Conservation (phyloP, 1,140 invertebrate genomes). For the Tetranychus urticae region DNA sequence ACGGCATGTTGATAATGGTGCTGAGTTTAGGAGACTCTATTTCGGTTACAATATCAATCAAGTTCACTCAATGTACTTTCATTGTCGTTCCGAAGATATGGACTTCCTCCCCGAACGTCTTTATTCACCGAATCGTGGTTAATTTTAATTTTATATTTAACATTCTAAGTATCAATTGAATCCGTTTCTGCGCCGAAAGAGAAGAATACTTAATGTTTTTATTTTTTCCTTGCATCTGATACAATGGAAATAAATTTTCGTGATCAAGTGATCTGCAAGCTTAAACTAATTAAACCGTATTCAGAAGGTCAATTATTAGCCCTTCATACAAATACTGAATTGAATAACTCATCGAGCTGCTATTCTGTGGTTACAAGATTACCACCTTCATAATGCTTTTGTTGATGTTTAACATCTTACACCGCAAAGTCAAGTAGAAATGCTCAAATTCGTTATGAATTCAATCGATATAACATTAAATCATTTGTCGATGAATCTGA, state of each 20-base stretch:
- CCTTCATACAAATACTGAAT: constrained; percentile 3
- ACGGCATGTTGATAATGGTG: too few relatives aligned
- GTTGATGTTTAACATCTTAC: constrained; percentile 8
- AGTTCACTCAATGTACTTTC: too few relatives aligned
- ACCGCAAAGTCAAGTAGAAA: constrained; percentile 2
- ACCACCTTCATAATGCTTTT: constrained; percentile 4
- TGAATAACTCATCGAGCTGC: not conserved
- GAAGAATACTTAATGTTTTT: too few relatives aligned
- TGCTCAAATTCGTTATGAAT: constrained; percentile 5
- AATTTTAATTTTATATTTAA: too few relatives aligned
- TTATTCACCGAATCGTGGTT: too few relatives aligned
- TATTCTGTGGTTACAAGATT: constrained; percentile 1
- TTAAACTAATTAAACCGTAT: constrained; percentile 9
- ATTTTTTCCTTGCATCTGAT: too few relatives aligned
- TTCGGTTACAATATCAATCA: too few relatives aligned
- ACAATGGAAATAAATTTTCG: not conserved
- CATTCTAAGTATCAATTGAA: too few relatives aligned
- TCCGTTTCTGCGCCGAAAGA: too few relatives aligned
- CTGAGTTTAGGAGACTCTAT: too few relatives aligned
- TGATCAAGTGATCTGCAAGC: constrained; percentile 1
- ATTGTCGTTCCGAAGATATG: too few relatives aligned
- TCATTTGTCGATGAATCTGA: not conserved
- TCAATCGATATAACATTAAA: not conserved
- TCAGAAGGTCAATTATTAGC: constrained; percentile 5
- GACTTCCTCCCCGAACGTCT: too few relatives aligned